Evolutionary conservation across 1,140 invertebrate species (phyloP).

Genomic region (Paramacrobiotus metropolitanus): DNA sequence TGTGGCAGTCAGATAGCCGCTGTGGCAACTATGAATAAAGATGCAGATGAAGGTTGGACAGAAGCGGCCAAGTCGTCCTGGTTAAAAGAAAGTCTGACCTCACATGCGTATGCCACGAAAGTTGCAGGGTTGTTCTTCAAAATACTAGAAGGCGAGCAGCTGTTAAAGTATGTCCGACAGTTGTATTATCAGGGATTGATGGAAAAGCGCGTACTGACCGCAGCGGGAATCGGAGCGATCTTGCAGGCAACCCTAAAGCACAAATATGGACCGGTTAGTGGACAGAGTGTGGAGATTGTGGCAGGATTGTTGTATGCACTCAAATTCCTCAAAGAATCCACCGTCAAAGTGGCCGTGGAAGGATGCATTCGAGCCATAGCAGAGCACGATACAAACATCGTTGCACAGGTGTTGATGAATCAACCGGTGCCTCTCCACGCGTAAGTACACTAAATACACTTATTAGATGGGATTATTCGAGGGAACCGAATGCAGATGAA

Average conservation of each 20-base stretch:
- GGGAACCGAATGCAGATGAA: too few relatives aligned
- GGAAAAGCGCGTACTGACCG: not conserved
- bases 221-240: not conserved
- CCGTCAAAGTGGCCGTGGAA: not conserved
- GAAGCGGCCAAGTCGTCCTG: not conserved
- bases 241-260: not conserved
- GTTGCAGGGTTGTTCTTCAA: not conserved
- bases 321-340: not conserved
- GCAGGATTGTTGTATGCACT: not conserved
- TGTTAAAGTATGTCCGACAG: slow-evolving; percentile 1
- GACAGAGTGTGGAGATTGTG: not conserved
- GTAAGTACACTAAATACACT: not conserved
- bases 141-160: not conserved
- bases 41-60: not conserved
- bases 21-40: not conserved
- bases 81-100: not conserved
- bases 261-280: not conserved
- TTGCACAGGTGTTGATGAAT: not conserved
- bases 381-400: not conserved
- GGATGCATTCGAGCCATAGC: not conserved
- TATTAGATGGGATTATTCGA: too few relatives aligned
- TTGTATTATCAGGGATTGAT: not conserved
- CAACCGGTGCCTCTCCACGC: not conserved
- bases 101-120: not conserved
- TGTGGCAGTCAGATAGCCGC: not conserved